Evolutionary conservation across 2,888 invertebrate species (phyloP).

Genomic region (Drosophila kuntzei): DNA sequence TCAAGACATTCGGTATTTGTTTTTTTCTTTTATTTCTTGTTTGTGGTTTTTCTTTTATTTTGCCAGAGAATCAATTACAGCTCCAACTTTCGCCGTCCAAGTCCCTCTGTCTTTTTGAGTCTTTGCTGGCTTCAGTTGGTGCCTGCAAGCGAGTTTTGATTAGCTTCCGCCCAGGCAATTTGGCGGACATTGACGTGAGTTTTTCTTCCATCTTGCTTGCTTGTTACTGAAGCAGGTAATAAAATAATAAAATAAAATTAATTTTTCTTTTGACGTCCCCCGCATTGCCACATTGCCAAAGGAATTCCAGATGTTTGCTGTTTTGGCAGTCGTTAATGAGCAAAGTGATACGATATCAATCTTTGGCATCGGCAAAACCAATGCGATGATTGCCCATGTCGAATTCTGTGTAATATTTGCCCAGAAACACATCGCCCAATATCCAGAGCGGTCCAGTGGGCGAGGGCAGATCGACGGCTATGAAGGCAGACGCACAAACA

Average conservation of each 20-base stretch:
- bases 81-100: slow-evolving; percentile 15
- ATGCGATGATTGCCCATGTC: slow-evolving; percentile 75
- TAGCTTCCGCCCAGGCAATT: slow-evolving; percentile 69
- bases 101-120: neutral
- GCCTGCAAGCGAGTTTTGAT: slow-evolving; percentile 74
- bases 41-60: slow-evolving; percentile 37
- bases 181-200: slow-evolving; percentile 47
- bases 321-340: slow-evolving; percentile 45
- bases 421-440: slow-evolving; percentile 69
- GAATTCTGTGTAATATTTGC: slow-evolving; percentile 73
- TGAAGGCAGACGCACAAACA: slow-evolving; percentile 86
- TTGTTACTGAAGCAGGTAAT: slow-evolving; percentile 59
- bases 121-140: slow-evolving; percentile 35
- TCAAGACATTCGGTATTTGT: slow-evolving; percentile 41
- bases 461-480: slow-evolving; percentile 70
- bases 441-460: slow-evolving; percentile 73
- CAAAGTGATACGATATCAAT: slow-evolving; percentile 33
- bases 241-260: slow-evolving; percentile 64
- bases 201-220: slow-evolving; percentile 16
- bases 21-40: slow-evolving; percentile 29
- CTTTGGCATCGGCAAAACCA: slow-evolving; percentile 84
- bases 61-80: slow-evolving; percentile 67
- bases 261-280: slow-evolving; percentile 37
- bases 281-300: neutral
- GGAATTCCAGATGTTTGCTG: slow-evolving; percentile 35